Evolutionary conservation across 2,113 vertebrate species (phyloP).

Genomic region (Theristicus caerulescens): DNA sequence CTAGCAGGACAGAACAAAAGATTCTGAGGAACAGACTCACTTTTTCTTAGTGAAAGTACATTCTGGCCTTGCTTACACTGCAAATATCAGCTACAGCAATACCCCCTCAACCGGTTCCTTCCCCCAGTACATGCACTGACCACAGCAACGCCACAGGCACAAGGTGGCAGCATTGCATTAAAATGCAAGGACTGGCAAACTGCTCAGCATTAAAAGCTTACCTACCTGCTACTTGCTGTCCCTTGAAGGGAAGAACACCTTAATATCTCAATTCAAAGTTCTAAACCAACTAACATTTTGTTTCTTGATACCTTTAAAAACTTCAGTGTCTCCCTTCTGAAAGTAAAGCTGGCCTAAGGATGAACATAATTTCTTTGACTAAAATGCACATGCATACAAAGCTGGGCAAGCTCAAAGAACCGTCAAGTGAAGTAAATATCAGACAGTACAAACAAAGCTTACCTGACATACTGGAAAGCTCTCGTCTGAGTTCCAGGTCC

Average conservation of each 20-base stretch:
- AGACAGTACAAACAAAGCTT: constrained; percentile 34
- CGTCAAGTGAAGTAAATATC: background rate
- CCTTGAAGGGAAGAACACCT: background rate
- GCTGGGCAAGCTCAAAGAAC: background rate
- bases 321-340: background rate
- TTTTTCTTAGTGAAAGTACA: background rate
- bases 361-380: background rate
- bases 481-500: constrained; percentile 93
- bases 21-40: background rate
- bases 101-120: background rate
- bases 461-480: constrained; percentile 99
- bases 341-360: background rate
- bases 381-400: background rate
- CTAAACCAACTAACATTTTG: background rate
- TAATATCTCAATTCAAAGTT: background rate
- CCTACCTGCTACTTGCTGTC: background rate
- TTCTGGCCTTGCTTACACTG: background rate
- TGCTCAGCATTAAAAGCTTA: background rate
- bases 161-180: constrained; percentile 66
- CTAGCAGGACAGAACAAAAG: background rate
- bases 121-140: background rate
- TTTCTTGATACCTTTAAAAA: background rate
- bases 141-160: background rate
- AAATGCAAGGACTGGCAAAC: background rate
- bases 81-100: background rate